Evolutionary conservation across 2,888 invertebrate genomes (phyloP).

Genomic region (Bellardia bayeri): DNA sequence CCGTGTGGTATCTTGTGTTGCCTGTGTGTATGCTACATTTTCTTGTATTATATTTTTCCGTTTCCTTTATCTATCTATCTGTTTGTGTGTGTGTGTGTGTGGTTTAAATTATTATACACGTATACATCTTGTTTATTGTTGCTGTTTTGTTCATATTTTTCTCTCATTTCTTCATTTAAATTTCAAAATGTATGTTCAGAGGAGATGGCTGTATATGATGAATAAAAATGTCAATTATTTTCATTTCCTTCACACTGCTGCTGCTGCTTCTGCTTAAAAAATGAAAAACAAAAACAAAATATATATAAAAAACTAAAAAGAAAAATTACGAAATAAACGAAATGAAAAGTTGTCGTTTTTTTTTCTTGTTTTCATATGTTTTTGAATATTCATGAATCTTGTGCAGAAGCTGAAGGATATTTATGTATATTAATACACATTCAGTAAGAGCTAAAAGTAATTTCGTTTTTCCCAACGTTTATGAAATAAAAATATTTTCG

Average conservation of each 20-base stretch:
- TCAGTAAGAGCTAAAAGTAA: slow-evolving; percentile 41
- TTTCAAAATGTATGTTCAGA: neutral
- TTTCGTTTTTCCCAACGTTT: slow-evolving; percentile 31
- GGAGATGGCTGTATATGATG: slow-evolving; percentile 27
- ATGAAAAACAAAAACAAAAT: neutral
- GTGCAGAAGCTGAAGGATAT: slow-evolving; percentile 44
- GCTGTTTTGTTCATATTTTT: slow-evolving; percentile 37
- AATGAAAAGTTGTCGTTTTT: slow-evolving; percentile 55
- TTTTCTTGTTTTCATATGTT: slow-evolving; percentile 33
- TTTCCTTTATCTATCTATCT: slow-evolving; percentile 34
- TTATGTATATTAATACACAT: slow-evolving; percentile 32
- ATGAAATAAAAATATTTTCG: neutral
- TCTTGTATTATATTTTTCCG: slow-evolving; percentile 28
- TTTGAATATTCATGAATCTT: slow-evolving; percentile 62
- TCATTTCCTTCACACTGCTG: slow-evolving; percentile 61
- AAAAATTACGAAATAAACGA: slow-evolving; percentile 43
- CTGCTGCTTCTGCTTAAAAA: slow-evolving; percentile 7
- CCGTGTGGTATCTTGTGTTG: no score
- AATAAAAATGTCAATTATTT: slow-evolving; percentile 72
- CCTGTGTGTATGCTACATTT: neutral
- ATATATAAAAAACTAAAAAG: neutral
- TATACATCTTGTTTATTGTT: slow-evolving; percentile 44
- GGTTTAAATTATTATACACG: slow-evolving; percentile 47
- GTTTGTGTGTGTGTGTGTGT: neutral
- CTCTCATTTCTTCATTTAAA: slow-evolving; percentile 29